Percentiles rank a stretch among this genome's conserved stretches.
Evolutionary conservation across 2,888 invertebrate genomes (phyloP).

Genomic region (Orthonychiurus folsomi): DNA sequence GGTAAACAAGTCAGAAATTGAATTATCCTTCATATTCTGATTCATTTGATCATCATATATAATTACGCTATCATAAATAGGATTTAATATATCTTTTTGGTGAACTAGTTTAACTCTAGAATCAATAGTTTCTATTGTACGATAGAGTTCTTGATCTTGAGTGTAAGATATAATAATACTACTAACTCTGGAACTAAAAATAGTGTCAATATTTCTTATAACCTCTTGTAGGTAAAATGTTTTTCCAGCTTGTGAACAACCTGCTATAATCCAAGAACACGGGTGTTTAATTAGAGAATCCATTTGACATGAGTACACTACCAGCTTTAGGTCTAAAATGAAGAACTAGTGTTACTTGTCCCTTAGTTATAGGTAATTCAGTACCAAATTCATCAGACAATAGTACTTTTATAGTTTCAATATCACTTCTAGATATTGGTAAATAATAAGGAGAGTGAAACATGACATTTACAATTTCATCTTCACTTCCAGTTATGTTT

Average conservation of each 20-base stretch:
- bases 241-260: conserved; percentile 17
- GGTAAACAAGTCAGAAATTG: conserved; percentile 18
- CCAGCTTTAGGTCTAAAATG: not conserved
- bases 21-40: not conserved
- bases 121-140: not conserved
- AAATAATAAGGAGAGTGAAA: not conserved
- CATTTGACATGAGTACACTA: too few relatives aligned
- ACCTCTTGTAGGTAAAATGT: conserved; percentile 11
- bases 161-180: conserved; percentile 8
- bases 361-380: conserved; percentile 7
- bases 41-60: conserved; percentile 22
- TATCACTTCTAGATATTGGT: conserved; percentile 2
- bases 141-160: not conserved
- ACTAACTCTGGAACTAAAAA: conserved; percentile 3
- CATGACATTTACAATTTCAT: not conserved
- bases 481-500: conserved; percentile 7
- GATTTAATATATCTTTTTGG: not conserved
- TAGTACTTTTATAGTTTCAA: not conserved
- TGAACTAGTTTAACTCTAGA: not conserved
- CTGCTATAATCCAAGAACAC: conserved; percentile 12
- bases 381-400: conserved; percentile 10
- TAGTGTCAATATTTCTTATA: not conserved
- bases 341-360: not conserved
- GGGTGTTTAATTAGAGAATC: conserved; percentile 13
- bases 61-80: not conserved